Evolutionary conservation across 1,140 invertebrate species (phyloP).

Genomic region (Bombus difficillimus): DNA sequence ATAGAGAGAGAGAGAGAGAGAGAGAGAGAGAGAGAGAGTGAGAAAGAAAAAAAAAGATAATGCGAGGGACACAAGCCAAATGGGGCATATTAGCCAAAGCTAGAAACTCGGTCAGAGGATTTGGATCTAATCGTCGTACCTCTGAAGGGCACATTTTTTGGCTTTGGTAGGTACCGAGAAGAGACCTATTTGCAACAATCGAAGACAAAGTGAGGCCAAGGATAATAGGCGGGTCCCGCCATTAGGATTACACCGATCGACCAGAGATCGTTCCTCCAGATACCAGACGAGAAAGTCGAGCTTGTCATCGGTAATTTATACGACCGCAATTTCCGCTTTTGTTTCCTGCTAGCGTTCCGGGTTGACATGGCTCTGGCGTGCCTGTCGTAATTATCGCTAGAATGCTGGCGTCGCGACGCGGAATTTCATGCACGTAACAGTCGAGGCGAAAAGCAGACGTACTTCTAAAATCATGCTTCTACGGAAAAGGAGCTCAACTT

Average conservation of each 20-base stretch:
- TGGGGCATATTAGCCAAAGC: slow-evolving; percentile 66
- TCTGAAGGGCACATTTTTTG: slow-evolving; percentile 78
- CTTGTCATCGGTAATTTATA: slow-evolving; percentile 48
- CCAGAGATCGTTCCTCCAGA: slow-evolving; percentile 53
- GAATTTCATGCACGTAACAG: slow-evolving; percentile 33
- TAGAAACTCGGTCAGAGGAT: slow-evolving; percentile 64
- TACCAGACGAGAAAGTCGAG: slow-evolving; percentile 7
- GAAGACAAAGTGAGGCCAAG: slow-evolving; percentile 71
- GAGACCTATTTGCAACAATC: slow-evolving; percentile 80
- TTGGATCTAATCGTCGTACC: slow-evolving; percentile 73
- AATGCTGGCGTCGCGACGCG: slow-evolving; percentile 33
- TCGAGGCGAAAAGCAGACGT: background rate
- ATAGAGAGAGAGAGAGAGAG: background rate
- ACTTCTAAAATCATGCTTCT: background rate
- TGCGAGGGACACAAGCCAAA: slow-evolving; percentile 60
- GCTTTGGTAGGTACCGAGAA: slow-evolving; percentile 78
- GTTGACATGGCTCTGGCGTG: slow-evolving; percentile 26
- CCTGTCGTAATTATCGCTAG: slow-evolving; percentile 35
- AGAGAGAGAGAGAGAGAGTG: background rate
- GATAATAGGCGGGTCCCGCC: slow-evolving; percentile 46
- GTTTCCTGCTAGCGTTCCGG: slow-evolving; percentile 19
- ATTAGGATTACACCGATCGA: slow-evolving; percentile 39
- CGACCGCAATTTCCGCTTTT: slow-evolving; percentile 34
- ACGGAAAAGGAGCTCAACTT: background rate
- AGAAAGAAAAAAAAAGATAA: slow-evolving; percentile 9